phyloP scores from a whole-genome alignment of 2,113 vertebrate species.

The Kryptolebias marmoratus region DNA sequence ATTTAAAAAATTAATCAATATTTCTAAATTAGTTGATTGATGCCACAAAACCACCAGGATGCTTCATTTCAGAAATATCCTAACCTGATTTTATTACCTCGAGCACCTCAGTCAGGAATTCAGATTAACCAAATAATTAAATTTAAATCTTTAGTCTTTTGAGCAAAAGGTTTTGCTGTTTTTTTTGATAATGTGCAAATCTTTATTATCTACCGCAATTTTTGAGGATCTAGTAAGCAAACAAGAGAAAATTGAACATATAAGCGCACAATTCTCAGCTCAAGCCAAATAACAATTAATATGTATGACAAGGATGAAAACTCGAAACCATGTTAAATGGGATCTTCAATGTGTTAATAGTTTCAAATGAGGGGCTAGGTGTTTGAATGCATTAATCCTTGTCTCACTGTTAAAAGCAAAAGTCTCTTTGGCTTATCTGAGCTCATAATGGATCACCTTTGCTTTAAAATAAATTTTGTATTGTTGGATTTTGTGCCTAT shows the following conservation, averaged over 20 bases:
- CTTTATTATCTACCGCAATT: not conserved
- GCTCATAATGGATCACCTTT: conserved; percentile 44
- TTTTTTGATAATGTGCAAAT: not conserved
- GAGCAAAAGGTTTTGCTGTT: not conserved
- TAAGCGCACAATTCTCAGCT: conserved; percentile 9
- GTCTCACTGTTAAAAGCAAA: conserved; percentile 47
- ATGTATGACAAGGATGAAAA: conserved; percentile 57
- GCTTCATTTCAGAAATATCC: not conserved
- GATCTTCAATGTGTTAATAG: conserved; percentile 57
- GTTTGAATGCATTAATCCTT: conserved; percentile 61
- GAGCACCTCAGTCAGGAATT: not conserved
- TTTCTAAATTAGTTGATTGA: not conserved
- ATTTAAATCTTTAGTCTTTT: not conserved
- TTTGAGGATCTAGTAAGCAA: conserved; percentile 3
- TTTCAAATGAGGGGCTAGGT: conserved; percentile 55
- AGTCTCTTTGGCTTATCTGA: conserved; percentile 39
- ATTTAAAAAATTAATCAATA: too few species aligned
- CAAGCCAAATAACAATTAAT: conserved; percentile 21
- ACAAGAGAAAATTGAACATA: conserved; percentile 19
- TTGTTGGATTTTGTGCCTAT: conserved; percentile 30
- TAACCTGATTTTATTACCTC: not conserved
- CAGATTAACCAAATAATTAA: not conserved
- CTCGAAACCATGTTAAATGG: conserved; percentile 47
- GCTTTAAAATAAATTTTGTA: conserved; percentile 47
- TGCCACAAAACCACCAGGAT: not conserved